A percentile compares a stretch with the other conserved stretches of the same genome.
Evolutionary conservation across 1,140 invertebrate species (phyloP).

Genomic region (Drosophila sechellia): DNA sequence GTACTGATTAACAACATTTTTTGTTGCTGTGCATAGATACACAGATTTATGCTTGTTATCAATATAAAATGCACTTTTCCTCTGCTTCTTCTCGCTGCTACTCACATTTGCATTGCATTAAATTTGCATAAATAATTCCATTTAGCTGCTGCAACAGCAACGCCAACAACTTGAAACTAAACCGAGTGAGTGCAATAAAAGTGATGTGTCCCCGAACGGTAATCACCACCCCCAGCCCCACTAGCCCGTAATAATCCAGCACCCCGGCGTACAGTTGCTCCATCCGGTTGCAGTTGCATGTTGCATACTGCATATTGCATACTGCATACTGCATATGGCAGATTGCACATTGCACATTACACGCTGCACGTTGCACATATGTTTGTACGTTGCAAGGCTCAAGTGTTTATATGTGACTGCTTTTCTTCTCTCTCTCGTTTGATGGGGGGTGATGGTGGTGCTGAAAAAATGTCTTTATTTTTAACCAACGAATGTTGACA

Average conservation of each 20-base stretch:
- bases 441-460: background rate
- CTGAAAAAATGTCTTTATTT: conserved; percentile 34
- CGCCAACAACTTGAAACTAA: conserved; percentile 47
- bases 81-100: conserved; percentile 18
- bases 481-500: conserved; percentile 27
- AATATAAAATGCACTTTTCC: conserved; percentile 55
- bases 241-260: background rate
- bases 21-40: background rate
- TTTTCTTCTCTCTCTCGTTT: background rate
- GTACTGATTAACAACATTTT: background rate
- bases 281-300: conserved; percentile 42
- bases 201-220: conserved; percentile 37
- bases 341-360: background rate
- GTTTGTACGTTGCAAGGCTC: conserved; percentile 30
- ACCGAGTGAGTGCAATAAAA: conserved; percentile 54
- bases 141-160: conserved; percentile 42
- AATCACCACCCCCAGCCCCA: conserved; percentile 9
- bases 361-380: background rate
- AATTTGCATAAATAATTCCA: conserved; percentile 77
- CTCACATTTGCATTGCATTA: conserved; percentile 61
- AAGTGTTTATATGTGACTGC: conserved; percentile 5
- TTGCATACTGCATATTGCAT: conserved; percentile 16
- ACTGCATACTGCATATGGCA: conserved; percentile 19
- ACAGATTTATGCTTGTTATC: conserved; percentile 69
- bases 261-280: conserved; percentile 25